Conservation (phyloP, 2,888 invertebrate genomes). For the Euplexia lucipara region DNA sequence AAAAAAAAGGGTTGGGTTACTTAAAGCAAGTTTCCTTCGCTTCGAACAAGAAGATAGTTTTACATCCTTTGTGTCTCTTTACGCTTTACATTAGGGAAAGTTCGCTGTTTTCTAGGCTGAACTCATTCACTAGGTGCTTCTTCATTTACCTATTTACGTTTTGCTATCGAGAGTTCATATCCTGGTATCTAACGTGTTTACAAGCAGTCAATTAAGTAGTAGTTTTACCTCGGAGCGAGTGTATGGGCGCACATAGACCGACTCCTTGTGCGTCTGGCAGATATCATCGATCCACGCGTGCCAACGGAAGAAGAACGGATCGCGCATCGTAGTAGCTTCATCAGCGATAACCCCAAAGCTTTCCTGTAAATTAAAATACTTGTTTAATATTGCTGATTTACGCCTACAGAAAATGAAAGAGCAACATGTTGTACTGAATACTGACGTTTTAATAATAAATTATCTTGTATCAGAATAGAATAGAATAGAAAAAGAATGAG, state of each 20-base stretch:
- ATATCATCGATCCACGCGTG: slow-evolving; percentile 94
- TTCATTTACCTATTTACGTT: too few relatives aligned
- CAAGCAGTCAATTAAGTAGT: neutral
- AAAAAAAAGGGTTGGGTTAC: too few relatives aligned
- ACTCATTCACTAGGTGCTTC: too few relatives aligned
- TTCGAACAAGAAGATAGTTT: too few relatives aligned
- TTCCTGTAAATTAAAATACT: slow-evolving; percentile 89
- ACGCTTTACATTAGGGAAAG: neutral
- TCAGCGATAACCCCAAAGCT: slow-evolving; percentile 95
- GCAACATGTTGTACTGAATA: neutral
- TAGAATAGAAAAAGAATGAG: too few relatives aligned
- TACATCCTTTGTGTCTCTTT: too few relatives aligned
- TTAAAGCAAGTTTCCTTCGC: too few relatives aligned
- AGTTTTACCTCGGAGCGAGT: slow-evolving; percentile 79
- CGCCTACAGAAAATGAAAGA: slow-evolving; percentile 14
- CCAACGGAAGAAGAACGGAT: slow-evolving; percentile 97
- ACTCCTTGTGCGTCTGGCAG: slow-evolving; percentile 93
- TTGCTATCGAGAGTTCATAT: neutral
- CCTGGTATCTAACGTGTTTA: neutral
- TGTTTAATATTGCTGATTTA: neutral
- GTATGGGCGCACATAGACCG: slow-evolving; percentile 80
- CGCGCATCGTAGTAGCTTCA: slow-evolving; percentile 96
- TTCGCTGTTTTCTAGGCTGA: too few relatives aligned
- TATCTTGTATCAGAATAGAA: too few relatives aligned
- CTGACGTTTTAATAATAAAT: neutral